These are phyloP conservation scores for Acipenser ruthenus DNA, from an alignment of 2,797 vertebrate genomes.

Conservation along the genomic window DNA sequence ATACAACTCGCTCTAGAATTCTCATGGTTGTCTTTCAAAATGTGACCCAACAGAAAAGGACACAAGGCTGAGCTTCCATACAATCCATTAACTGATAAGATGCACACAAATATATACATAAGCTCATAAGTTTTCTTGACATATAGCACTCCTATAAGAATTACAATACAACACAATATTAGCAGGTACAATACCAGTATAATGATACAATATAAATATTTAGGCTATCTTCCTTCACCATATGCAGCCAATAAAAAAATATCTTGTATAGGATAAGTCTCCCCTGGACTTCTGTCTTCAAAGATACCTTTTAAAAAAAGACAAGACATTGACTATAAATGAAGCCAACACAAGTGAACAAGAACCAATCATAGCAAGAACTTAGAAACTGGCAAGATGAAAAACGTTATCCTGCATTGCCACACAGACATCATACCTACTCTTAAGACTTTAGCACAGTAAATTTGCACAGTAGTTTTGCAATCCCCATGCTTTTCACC, in stretches of 20 bases:
- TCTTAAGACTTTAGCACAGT: too few species aligned
- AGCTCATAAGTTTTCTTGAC: slow-evolving; percentile 37
- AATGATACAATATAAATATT: neutral
- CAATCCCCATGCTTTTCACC: too few species aligned
- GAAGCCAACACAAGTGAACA: too few species aligned
- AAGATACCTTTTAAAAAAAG: too few species aligned
- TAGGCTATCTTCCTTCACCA: neutral
- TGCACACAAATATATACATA: slow-evolving; percentile 47
- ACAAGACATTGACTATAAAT: too few species aligned
- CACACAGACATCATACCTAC: too few species aligned
- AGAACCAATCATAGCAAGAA: too few species aligned
- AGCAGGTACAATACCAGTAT: neutral
- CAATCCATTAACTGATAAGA: slow-evolving; percentile 39
- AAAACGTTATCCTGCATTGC: too few species aligned
- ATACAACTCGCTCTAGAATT: slow-evolving; percentile 25
- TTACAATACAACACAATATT: too few species aligned
- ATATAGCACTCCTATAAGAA: slow-evolving; percentile 32
- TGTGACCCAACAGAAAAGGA: slow-evolving; percentile 28
- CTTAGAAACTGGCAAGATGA: too few species aligned
- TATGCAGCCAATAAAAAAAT: neutral
- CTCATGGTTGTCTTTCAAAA: slow-evolving; percentile 27
- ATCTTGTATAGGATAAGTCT: slow-evolving; percentile 1
- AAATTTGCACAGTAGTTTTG: too few species aligned
- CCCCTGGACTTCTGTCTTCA: neutral
- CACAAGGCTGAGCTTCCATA: slow-evolving; percentile 28